These are phyloP conservation scores for Ridgeia piscesae DNA, from an alignment of 1,140 invertebrate species.

Conservation along the genomic window DNA sequence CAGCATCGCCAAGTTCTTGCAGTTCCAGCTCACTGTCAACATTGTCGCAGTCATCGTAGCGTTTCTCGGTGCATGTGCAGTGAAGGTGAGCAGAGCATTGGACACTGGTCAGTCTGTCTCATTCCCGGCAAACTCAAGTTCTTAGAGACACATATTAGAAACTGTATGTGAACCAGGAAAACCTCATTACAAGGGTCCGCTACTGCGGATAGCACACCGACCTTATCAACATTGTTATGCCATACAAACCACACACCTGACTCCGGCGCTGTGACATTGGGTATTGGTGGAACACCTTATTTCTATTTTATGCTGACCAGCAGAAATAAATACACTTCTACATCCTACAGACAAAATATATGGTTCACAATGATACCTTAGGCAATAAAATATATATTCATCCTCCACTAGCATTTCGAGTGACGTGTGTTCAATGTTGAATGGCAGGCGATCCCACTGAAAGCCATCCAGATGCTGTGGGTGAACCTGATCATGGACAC, in stretches of 20 bases:
- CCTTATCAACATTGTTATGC: no score
- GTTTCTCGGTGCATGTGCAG: constrained; percentile 34
- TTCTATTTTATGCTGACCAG: no score
- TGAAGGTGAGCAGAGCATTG: constrained; percentile 25
- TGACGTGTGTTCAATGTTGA: background rate
- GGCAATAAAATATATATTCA: no score
- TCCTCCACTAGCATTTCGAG: background rate
- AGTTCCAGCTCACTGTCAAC: constrained; percentile 69
- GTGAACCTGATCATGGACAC: constrained; percentile 99
- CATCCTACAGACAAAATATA: no score
- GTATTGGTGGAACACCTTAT: no score
- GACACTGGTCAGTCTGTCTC: background rate
- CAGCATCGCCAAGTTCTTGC: constrained; percentile 66
- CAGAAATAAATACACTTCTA: no score
- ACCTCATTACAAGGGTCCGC: no score
- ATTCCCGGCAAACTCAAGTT: background rate
- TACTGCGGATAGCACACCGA: no score
- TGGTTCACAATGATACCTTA: no score
- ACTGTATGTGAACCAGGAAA: background rate
- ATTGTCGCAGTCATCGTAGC: constrained; percentile 58
- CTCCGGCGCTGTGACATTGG: no score
- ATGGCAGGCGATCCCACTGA: constrained; percentile 59
- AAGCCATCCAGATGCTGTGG: constrained; percentile 99
- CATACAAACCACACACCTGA: no score
- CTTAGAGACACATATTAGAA: no score